Evolutionary conservation across 35 echinoderm and acorn worm species (phyloP), one percentile per base, ranked within the genome.

Genomic region (Apostichopus parvimensis): DNA sequence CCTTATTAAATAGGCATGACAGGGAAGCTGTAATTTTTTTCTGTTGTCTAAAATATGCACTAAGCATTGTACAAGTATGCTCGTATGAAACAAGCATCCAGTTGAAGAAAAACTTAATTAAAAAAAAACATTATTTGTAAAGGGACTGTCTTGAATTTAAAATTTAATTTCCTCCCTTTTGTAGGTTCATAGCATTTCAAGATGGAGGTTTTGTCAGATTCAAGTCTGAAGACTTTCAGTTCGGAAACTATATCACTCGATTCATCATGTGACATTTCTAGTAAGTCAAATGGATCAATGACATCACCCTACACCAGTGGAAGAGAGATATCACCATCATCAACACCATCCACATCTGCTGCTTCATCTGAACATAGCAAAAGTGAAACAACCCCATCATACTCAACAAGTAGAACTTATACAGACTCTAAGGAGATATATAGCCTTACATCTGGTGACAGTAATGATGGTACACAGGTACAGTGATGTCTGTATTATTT

Each of bases 191-290:
- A 22, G 17, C 15, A 75, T 18, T 75, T 75, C 20, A 75, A 20
- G 71, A 75, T 75, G 71, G 71, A 75, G n/a, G 4, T 75, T 18
- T 22, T 75, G 71, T 75, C 71, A 75, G 71, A 75, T 75, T 75
- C 71, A 75, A 18, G 17, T 18, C 6, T n/a, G 17, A 75, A 75
- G 15, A 20, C 71, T n/a, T 75, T 75, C 71, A 75, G 71, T 22
- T 75, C 71, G 4, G 71, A 75, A 75, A 75, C 71, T n/a, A 20
- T 75, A 22, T 75, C 71, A 75, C 17, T 18, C 0, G 17, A 75
- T n/a, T 75, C 20, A 20, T 75, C 71, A 14, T 20, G 20, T 4
- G 20, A 75, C 20, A 18, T 0, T 6, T 75, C 71, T 20, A 75
- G 9, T 68, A 68, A 75, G 21, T 75, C 71, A 75, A 75, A 20